Base-by-base conservation (phyloP, 2,888 invertebrate species). In the Eustalomyia histrio region DNA sequence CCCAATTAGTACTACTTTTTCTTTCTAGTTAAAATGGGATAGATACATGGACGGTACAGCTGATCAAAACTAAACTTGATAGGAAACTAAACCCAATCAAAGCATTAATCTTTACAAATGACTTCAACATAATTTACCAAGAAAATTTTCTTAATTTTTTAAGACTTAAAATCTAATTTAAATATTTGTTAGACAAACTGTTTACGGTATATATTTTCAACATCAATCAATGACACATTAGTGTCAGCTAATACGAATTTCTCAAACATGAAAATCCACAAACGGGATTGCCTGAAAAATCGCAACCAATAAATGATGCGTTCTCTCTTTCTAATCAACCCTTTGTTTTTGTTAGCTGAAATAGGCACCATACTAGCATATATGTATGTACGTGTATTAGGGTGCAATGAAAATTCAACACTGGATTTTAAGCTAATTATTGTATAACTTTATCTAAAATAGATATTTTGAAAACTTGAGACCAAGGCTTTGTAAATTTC, bases 181-280 rank as follows among this genome's bases (percentile, higher is more conserved):
- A 47, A 47, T 47, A 47, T 43, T 14, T 14, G 4, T 43, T 43
- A 14, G 43, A 43, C 43, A 43, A 43, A 43, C 43, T 43, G 12
- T 21, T 2, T 12, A 43, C 5, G 14, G 12, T 29, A 47, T 47
- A 16, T 1, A n/a, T 17, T 21, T 47, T 68, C 29, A 47, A 68
- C 29, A 68, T 68, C 57, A 57, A 68, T 68, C 57, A 68, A 67
- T 58, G 68, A 57, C 57, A 58, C 57, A 57, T 68, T 68, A 68
- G 47, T 29, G 68, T 29, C 14, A 47, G 43, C 2, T 6, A 47
- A 14, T n/a, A n/a, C n/a, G 6, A 2, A 47, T 47, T 47, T 47
- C n/a, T 47, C n/a, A n/a, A 14, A 47, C 14, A 47, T 7, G n/a
- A 47, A 47, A 47, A 14, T 47, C n/a, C 1, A 14, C n/a, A 14